A percentile compares a stretch with the other conserved stretches of the same genome.
These are phyloP conservation scores for Microcebus jonahi DNA, from an alignment of 2,113 vertebrate genomes.

Conservation along the genomic window DNA sequence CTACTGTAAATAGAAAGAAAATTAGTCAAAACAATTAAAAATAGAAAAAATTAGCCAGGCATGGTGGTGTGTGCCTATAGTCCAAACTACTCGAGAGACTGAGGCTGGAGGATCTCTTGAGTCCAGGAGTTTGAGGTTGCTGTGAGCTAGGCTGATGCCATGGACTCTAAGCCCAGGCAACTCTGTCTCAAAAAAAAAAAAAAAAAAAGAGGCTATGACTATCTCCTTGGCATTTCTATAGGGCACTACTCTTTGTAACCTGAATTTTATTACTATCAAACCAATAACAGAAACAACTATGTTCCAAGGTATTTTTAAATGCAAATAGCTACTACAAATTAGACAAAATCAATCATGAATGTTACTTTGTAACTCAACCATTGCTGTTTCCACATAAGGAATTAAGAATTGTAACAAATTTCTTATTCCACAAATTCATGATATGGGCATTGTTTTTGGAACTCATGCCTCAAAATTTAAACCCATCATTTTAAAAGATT, in stretches of 20 bases:
- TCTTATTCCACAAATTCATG: neutral
- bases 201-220: neutral
- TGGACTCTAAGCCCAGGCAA: no score
- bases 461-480: constrained; percentile 24
- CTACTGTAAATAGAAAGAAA: no score
- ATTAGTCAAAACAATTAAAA: no score
- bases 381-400: neutral
- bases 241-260: neutral
- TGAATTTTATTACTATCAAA: constrained; percentile 36
- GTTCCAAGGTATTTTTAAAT: constrained; percentile 31
- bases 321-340: neutral
- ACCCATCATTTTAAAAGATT: neutral
- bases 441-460: neutral
- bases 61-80: no score
- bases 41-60: no score
- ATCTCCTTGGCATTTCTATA: constrained; percentile 24
- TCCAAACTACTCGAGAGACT: no score
- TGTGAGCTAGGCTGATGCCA: no score
- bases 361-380: constrained; percentile 34
- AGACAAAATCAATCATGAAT: neutral
- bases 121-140: no score
- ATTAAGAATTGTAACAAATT: neutral
- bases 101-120: no score
- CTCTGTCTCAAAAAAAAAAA: neutral
- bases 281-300: constrained; percentile 26